phyloP scores from a whole-genome alignment of 2,113 vertebrate genomes.

The Solea senegalensis region DNA sequence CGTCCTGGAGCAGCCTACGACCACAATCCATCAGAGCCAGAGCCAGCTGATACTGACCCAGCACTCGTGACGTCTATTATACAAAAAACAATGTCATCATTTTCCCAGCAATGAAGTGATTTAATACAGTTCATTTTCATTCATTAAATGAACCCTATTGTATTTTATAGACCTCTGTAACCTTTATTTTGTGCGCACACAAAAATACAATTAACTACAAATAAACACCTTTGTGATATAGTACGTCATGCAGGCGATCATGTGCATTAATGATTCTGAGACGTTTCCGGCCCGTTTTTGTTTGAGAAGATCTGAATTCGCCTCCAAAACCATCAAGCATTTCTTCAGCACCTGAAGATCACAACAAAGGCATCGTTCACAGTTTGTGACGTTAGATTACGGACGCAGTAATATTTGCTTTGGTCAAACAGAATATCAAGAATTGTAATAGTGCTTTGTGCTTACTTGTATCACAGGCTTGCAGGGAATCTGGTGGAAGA shows the following conservation, averaged over 20 bases:
- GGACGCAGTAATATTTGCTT: background rate
- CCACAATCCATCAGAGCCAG: constrained; percentile 85
- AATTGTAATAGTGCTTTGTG: background rate
- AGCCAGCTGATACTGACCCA: constrained; percentile 83
- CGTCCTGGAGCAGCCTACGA: constrained; percentile 81
- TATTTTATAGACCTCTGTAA: background rate
- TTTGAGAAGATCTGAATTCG: constrained; percentile 79
- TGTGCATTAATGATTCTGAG: constrained; percentile 87
- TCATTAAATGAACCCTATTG: too few relatives aligned
- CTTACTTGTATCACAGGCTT: constrained; percentile 87
- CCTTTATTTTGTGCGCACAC: background rate
- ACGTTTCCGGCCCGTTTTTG: constrained; percentile 75
- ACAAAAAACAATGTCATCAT: too few relatives aligned
- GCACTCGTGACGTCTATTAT: constrained; percentile 83
- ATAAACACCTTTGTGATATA: constrained; percentile 89
- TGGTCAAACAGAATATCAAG: background rate
- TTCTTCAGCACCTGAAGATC: constrained; percentile 89
- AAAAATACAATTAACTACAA: background rate
- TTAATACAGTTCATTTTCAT: too few relatives aligned
- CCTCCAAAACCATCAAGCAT: constrained; percentile 88
- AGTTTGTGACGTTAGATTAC: background rate
- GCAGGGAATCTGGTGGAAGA: constrained; percentile 89
- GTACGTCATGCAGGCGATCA: constrained; percentile 90
- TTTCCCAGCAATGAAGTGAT: background rate
- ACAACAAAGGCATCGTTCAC: constrained; percentile 17